Base-by-base conservation (phyloP, 2,113 vertebrate species). In the Spizaetus ornatus region DNA sequence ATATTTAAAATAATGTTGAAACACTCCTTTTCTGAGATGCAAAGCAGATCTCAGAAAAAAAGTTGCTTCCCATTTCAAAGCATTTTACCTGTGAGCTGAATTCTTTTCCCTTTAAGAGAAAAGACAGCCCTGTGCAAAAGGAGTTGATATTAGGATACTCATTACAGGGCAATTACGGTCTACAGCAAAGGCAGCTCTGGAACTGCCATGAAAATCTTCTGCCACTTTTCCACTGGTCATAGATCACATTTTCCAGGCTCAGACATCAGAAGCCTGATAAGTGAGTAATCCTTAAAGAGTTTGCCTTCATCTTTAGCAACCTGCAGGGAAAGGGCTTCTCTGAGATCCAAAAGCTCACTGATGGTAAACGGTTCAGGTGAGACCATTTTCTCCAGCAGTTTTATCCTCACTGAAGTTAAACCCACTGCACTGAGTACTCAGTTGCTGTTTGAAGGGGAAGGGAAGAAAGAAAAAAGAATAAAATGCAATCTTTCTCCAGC, bases 241-340 rank as follows among this genome's bases (percentile, higher is more conserved):
- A 96, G 93, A 96, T 96, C 96, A 90, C 79, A 93, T 94, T 97
- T 97, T 94, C 90, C 84, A 93, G 62, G 79, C 91, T 94, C 34
- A 96, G 50, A 93, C 91, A 96, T 96, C 94, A 96, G 89, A 97
- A 85, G 67, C 23, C 71, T 88, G 74, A 63, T 95, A 95, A 94
- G 84, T 91, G 89, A 96, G 78, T 88, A 91, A 97, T 94, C 93
- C 95, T 93, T 96, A 93, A 95, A 96, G 87, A 94, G 93, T 86
- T 73, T 86, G 78, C 94, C 93, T 97, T 97, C 87, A 95, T 96
- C 97, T 95, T 93, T 97, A 74, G 74, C 93, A 94, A 67, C 96
- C 96, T 85, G 95, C 96, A 81, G 95, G 89, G 96, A 96, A 93
- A 97, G 95, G 89, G 90, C 81, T 96, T 97, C 93, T 91, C 78